Evolutionary conservation across 2,797 vertebrate species (phyloP).

Genomic region (Tinamus major): DNA sequence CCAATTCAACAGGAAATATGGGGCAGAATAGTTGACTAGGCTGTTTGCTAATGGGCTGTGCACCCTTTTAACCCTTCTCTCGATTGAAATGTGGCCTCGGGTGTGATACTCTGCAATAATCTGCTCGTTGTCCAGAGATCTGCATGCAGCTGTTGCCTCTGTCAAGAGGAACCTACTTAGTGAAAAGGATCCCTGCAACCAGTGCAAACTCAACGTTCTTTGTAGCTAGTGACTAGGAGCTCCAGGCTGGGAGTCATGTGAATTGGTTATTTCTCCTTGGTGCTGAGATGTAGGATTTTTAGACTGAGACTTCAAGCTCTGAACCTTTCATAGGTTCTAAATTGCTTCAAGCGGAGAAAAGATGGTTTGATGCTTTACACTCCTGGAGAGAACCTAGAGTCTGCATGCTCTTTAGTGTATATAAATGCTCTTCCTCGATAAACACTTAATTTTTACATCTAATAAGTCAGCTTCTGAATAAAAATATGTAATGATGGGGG

Average conservation of each 20-base stretch:
- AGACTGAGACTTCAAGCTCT: neutral
- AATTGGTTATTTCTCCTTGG: neutral
- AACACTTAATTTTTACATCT: neutral
- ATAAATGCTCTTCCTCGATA: neutral
- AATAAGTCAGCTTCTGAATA: neutral
- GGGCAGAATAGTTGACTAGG: neutral
- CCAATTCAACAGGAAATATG: neutral
- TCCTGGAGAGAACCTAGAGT: neutral
- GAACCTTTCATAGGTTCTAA: neutral
- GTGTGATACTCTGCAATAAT: neutral
- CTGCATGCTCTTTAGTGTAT: neutral
- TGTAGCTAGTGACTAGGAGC: neutral
- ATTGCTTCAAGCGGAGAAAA: neutral
- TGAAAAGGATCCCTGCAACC: neutral
- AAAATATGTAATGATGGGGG: neutral
- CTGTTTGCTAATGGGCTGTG: neutral
- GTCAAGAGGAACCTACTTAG: neutral
- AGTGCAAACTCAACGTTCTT: neutral
- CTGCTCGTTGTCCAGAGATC: neutral
- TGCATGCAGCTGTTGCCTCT: neutral
- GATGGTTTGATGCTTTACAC: neutral
- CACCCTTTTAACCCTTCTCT: neutral
- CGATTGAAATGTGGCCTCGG: neutral
- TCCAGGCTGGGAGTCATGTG: neutral
- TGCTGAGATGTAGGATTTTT: neutral